A percentile compares a stretch with the other conserved stretches of the same genome.
These are phyloP conservation scores for Zygogramma bicolorata DNA, from an alignment of 2,888 invertebrate species.

Conservation along the genomic window DNA sequence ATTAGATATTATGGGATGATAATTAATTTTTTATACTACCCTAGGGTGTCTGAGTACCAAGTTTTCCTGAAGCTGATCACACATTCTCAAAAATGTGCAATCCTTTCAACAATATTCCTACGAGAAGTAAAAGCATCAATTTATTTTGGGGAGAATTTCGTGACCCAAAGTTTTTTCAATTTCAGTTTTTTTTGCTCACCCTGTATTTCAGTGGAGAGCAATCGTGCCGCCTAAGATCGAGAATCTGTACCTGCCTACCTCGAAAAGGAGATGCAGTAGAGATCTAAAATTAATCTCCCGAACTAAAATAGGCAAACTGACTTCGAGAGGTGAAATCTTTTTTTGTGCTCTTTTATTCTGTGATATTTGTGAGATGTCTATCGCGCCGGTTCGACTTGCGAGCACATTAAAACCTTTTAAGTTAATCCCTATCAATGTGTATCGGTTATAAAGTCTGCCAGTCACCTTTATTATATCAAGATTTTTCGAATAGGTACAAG, in stretches of 20 bases:
- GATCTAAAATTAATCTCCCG: neutral
- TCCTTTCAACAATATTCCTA: no score
- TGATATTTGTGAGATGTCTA: neutral
- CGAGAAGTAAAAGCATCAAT: neutral
- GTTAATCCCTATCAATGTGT: constrained; percentile 35
- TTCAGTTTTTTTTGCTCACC: neutral
- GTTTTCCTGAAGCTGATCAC: no score
- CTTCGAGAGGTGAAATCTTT: neutral
- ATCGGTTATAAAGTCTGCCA: constrained; percentile 29
- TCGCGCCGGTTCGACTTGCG: neutral
- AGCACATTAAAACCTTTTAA: constrained; percentile 22
- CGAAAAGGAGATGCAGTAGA: neutral
- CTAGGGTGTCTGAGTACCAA: no score
- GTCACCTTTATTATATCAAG: constrained; percentile 11
- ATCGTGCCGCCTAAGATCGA: neutral
- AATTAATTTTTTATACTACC: no score
- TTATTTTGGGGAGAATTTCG: neutral
- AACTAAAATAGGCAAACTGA: neutral
- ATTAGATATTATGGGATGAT: no score
- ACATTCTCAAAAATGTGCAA: no score
- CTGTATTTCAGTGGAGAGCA: neutral
- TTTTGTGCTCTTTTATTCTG: neutral
- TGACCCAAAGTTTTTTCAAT: no score
- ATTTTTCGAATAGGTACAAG: constrained; percentile 20
- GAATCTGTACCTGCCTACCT: neutral